Conservation (phyloP, 2,797 vertebrate genomes). For the Syncerus caffer region DNA sequence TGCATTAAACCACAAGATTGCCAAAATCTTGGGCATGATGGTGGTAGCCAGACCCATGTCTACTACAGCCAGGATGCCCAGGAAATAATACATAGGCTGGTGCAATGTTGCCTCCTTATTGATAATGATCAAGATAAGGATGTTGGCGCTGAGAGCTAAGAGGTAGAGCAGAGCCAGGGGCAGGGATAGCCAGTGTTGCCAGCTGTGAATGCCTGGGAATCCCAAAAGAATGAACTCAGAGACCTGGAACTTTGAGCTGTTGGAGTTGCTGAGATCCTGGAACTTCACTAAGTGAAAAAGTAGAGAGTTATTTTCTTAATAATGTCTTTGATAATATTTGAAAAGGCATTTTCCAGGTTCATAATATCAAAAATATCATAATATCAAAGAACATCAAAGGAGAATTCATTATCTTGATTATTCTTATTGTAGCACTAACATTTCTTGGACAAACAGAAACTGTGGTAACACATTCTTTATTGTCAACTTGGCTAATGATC, state of each 20-base stretch:
- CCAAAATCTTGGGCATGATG: conserved; percentile 53
- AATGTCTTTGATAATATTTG: not conserved
- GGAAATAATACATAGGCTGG: conserved; percentile 48
- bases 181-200: conserved; percentile 7
- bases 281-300: not conserved
- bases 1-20: conserved; percentile 44
- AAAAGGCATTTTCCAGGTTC: not conserved
- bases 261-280: not conserved
- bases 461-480: not conserved
- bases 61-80: conserved; percentile 37
- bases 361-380: not conserved
- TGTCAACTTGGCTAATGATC: not conserved
- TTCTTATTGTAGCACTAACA: not conserved
- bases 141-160: not conserved
- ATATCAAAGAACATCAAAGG: not conserved
- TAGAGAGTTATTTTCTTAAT: not conserved
- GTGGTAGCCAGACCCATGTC: conserved; percentile 29
- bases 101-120: not conserved
- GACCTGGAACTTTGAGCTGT: not conserved
- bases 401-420: not conserved
- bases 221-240: conserved; percentile 83
- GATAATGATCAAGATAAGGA: not conserved
- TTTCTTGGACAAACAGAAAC: not conserved
- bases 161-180: not conserved
- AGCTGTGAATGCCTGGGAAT: conserved; percentile 82